Conservation (phyloP, 2,113 vertebrate genomes). For the Callipepla squamata region DNA sequence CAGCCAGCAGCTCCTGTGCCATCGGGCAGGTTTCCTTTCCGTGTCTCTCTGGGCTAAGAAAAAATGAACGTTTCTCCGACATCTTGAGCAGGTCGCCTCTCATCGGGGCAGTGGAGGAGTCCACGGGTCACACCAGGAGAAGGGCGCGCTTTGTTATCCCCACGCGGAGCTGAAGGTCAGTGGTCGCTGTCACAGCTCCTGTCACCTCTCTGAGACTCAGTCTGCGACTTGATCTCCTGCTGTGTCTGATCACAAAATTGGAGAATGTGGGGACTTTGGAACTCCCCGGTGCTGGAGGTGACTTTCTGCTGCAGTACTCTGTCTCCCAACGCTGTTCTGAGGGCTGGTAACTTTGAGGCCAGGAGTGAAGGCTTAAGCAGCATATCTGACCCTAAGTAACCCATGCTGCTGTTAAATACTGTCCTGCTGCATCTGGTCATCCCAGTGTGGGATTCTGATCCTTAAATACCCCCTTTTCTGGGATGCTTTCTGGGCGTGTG, state of each 20-base stretch:
- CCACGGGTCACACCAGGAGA: background rate
- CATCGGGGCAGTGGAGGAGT: rapidly evolving
- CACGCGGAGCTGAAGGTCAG: background rate
- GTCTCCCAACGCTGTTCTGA: background rate
- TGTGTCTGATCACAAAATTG: too few species aligned
- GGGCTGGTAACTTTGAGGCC: rapidly evolving
- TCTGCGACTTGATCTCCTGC: rapidly evolving
- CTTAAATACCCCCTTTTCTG: rapidly evolving
- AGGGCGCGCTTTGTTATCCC: too few species aligned
- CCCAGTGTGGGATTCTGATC: rapidly evolving
- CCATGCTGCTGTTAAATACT: background rate
- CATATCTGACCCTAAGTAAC: rapidly evolving
- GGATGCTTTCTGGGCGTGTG: rapidly evolving
- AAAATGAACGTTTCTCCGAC: rapidly evolving
- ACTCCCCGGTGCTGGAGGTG: rapidly evolving
- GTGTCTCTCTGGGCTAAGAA: background rate
- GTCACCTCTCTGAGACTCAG: background rate
- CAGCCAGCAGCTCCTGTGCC: background rate
- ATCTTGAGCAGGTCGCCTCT: background rate
- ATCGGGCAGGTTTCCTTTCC: rapidly evolving
- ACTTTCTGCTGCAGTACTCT: background rate
- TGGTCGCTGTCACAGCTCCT: background rate
- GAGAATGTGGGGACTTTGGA: rapidly evolving
- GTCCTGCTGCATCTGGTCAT: rapidly evolving
- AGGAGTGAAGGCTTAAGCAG: rapidly evolving